phyloP scores from a whole-genome alignment of 1,140 invertebrate genomes.

The Lucilia cuprina region DNA sequence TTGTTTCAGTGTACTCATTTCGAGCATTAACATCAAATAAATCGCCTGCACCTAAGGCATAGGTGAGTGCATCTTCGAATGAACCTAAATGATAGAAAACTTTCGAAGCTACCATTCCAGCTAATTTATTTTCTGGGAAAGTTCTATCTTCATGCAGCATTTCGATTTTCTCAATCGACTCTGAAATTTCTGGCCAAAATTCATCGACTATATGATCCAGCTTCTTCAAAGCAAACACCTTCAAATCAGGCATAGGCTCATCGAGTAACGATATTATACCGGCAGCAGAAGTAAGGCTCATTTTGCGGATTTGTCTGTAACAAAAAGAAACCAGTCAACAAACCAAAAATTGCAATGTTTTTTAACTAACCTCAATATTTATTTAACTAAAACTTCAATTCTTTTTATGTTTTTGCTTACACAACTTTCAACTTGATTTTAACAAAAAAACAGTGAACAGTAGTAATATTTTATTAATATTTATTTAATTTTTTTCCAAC shows the following conservation, averaged over 20 bases:
- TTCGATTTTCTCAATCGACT: slow-evolving; percentile 97
- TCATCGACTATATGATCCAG: slow-evolving; percentile 94
- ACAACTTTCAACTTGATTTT: not conserved
- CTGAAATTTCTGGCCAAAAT: slow-evolving; percentile 98
- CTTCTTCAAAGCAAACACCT: slow-evolving; percentile 90
- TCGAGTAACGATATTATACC: slow-evolving; percentile 96
- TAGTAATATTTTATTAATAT: not conserved
- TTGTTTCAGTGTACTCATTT: slow-evolving; percentile 96
- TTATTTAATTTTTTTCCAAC: not conserved
- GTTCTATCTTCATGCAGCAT: slow-evolving; percentile 91
- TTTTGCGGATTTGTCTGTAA: slow-evolving; percentile 42
- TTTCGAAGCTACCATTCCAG: slow-evolving; percentile 97
- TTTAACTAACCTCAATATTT: not conserved
- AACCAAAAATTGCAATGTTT: not conserved
- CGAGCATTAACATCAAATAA: slow-evolving; percentile 93
- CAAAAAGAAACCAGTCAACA: not conserved
- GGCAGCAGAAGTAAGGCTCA: slow-evolving; percentile 70
- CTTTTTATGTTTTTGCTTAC: not conserved
- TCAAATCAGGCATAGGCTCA: slow-evolving; percentile 90
- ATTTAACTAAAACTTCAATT: not conserved
- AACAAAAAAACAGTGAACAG: not conserved
- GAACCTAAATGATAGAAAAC: slow-evolving; percentile 98
- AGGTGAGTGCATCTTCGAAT: slow-evolving; percentile 94
- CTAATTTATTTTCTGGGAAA: slow-evolving; percentile 89
- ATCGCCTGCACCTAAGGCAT: slow-evolving; percentile 90